Percentiles rank a stretch among this genome's conserved stretches.
Conservation (phyloP, 1,140 invertebrate genomes). For the Musca domestica region DNA sequence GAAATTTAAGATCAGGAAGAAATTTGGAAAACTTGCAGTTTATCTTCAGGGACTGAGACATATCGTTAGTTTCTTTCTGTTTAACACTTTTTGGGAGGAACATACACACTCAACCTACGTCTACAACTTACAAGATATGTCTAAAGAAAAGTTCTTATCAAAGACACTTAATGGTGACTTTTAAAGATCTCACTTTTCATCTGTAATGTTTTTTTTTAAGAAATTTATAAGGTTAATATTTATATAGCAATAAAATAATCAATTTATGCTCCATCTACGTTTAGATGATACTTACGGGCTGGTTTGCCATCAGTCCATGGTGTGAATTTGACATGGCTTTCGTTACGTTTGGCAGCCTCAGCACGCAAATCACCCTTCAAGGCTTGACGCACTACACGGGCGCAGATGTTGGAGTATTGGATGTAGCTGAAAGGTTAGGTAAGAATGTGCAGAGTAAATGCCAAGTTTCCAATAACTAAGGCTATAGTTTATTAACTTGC, state of each 20-base stretch:
- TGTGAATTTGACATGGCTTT: slow-evolving; percentile 73
- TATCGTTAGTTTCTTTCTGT: too few species aligned
- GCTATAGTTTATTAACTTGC: not conserved
- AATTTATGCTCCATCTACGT: slow-evolving; percentile 56
- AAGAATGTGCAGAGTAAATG: not conserved
- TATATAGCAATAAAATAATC: not conserved
- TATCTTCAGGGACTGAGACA: too few species aligned
- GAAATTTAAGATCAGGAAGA: too few species aligned
- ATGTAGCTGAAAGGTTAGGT: slow-evolving; percentile 73
- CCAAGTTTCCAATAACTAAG: not conserved
- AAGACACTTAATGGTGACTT: not conserved
- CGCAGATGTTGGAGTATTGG: slow-evolving; percentile 88
- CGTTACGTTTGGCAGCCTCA: slow-evolving; percentile 75
- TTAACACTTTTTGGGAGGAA: too few species aligned
- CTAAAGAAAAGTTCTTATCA: not conserved
- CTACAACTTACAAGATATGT: too few species aligned
- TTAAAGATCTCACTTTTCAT: slow-evolving; percentile 36
- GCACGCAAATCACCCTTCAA: slow-evolving; percentile 70
- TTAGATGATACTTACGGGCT: slow-evolving; percentile 70
- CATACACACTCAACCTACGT: not conserved
- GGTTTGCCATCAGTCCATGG: slow-evolving; percentile 84
- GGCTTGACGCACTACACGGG: slow-evolving; percentile 72
- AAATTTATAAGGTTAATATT: slow-evolving; percentile 4
- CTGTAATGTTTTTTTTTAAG: slow-evolving; percentile 30
- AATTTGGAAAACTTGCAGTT: too few species aligned